These are phyloP conservation scores for Oikopleura dioica DNA, from an alignment of 23 tunicate genomes.

Conservation along the genomic window DNA sequence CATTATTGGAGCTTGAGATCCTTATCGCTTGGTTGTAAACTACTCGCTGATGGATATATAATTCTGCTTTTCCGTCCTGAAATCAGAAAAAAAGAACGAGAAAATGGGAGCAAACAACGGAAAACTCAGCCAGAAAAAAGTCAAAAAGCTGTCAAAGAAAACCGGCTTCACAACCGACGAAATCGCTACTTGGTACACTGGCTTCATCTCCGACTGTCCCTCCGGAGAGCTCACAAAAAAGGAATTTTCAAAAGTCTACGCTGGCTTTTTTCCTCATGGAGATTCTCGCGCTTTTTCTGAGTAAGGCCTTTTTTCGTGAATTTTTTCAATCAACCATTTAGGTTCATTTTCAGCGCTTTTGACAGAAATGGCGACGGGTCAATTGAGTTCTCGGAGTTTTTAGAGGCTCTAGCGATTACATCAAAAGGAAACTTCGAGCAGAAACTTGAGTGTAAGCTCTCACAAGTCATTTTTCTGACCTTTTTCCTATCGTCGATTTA, in stretches of 20 bases:
- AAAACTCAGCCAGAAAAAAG: slow-evolving; percentile 31
- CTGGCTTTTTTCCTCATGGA: slow-evolving; percentile 47
- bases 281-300: too few species aligned
- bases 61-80: too few species aligned
- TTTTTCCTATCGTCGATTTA: too few species aligned
- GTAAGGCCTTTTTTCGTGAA: too few species aligned
- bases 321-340: too few species aligned
- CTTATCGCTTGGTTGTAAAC: too few species aligned
- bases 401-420: slow-evolving; percentile 56
- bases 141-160: slow-evolving; percentile 27
- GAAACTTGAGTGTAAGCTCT: slow-evolving; percentile 34
- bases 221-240: slow-evolving; percentile 33
- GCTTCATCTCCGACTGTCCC: slow-evolving; percentile 65
- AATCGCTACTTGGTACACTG: slow-evolving; percentile 49
- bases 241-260: slow-evolving; percentile 34
- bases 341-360: slow-evolving; percentile 64
- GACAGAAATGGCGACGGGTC: slow-evolving; percentile 56
- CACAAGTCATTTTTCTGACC: too few species aligned
- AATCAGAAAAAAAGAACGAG: too few species aligned
- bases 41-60: too few species aligned
- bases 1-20: too few species aligned
- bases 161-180: slow-evolving; percentile 76
- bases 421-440: slow-evolving; percentile 60
- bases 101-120: slow-evolving; percentile 58
- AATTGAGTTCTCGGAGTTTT: slow-evolving; percentile 70